Conservation (phyloP, 2,797 vertebrate species). For the Phrynocephalus forsythii region DNA sequence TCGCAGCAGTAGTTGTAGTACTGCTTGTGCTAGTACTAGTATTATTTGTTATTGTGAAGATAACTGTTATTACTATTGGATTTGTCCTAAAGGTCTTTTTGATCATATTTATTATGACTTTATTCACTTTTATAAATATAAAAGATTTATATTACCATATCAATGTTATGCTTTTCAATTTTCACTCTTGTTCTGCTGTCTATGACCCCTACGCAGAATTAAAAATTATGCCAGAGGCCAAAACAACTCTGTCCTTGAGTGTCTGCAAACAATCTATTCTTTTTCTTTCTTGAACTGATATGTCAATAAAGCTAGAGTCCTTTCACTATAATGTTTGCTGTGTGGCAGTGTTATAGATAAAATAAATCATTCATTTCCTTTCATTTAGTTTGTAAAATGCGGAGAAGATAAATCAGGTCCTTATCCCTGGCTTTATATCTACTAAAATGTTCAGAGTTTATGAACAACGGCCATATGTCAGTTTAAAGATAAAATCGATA, state of each 20-base stretch:
- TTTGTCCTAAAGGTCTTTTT: neutral
- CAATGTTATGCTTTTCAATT: conserved; percentile 6
- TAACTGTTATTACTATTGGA: neutral
- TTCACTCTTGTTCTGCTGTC: neutral
- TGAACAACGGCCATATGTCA: conserved; percentile 39
- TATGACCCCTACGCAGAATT: neutral
- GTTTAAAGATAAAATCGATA: conserved; percentile 45
- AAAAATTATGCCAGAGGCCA: neutral
- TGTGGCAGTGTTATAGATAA: conserved; percentile 27
- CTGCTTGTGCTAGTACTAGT: neutral
- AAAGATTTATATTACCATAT: neutral
- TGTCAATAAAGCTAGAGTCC: conserved; percentile 36
- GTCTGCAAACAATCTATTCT: neutral
- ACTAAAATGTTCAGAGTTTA: conserved; percentile 49
- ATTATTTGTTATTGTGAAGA: neutral
- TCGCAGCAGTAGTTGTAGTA: neutral
- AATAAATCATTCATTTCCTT: conserved; percentile 54
- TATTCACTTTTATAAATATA: conserved; percentile 3
- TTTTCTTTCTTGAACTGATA: conserved; percentile 17
- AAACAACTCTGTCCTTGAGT: neutral
- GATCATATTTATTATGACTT: neutral
- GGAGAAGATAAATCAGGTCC: conserved; percentile 61
- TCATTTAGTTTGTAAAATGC: conserved; percentile 33
- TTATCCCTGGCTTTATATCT: conserved; percentile 26
- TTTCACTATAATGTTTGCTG: conserved; percentile 39